These are phyloP conservation scores for Cecidostiba fungosa DNA, from an alignment of 2,888 invertebrate species.

Conservation along the genomic window DNA sequence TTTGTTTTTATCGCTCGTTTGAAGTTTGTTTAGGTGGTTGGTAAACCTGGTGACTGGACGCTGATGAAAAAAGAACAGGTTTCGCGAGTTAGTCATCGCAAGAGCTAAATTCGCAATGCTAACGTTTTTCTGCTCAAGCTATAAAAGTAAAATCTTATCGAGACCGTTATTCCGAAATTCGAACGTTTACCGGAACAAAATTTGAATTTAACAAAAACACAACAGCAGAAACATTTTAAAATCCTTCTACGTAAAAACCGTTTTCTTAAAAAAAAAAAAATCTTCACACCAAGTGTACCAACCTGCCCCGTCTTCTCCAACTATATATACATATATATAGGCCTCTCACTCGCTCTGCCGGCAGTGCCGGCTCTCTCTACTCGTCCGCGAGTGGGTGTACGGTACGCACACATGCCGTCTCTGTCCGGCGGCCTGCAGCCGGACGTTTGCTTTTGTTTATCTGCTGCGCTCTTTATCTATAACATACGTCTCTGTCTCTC, in stretches of 20 bases:
- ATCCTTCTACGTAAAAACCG: too few relatives aligned
- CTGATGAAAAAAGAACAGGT: not conserved
- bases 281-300: not conserved
- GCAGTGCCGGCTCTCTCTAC: not conserved
- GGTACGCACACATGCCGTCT: not conserved
- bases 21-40: not conserved
- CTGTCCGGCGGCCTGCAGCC: not conserved
- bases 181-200: not conserved
- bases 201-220: too few relatives aligned
- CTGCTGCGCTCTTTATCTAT: not conserved
- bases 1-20: too few relatives aligned
- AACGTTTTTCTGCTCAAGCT: too few relatives aligned
- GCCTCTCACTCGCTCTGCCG: not conserved
- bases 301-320: not conserved
- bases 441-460: constrained; percentile 1
- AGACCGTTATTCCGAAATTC: too few relatives aligned
- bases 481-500: not conserved
- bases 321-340: not conserved
- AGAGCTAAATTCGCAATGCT: too few relatives aligned
- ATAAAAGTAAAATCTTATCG: too few relatives aligned
- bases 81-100: not conserved
- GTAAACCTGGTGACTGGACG: not conserved
- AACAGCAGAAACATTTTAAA: too few relatives aligned
- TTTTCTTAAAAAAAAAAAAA: not conserved
- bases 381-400: not conserved